Conservation (phyloP, 2,113 vertebrate species). For the Phoxinus phoxinus region DNA sequence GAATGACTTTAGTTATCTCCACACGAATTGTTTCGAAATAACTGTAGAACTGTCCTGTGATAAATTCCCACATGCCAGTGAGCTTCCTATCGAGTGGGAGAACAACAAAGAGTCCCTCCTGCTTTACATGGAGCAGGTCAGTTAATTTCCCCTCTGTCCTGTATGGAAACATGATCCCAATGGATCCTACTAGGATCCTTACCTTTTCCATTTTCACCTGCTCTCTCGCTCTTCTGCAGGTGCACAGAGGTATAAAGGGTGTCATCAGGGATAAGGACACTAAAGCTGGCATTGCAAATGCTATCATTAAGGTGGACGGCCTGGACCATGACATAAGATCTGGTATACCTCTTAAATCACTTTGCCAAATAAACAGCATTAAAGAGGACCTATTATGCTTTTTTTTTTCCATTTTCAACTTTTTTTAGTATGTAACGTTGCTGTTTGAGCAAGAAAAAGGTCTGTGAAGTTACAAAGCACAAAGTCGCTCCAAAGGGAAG, state of each 20-base stretch:
- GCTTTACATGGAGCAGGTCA: conserved; percentile 95
- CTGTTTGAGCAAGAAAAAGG: no score
- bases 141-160: neutral
- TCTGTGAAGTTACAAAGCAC: no score
- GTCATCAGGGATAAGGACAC: conserved; percentile 86
- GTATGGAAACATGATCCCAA: neutral
- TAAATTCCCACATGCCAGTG: conserved; percentile 89
- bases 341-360: conserved; percentile 67
- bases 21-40: conserved; percentile 95
- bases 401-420: no score
- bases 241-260: conserved; percentile 91
- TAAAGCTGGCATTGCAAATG: conserved; percentile 83
- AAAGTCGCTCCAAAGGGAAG: no score
- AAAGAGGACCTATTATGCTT: neutral
- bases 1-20: conserved; percentile 93
- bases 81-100: conserved; percentile 91
- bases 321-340: conserved; percentile 89
- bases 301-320: conserved; percentile 86
- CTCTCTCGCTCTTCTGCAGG: conserved; percentile 68
- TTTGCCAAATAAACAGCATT: neutral
- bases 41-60: conserved; percentile 96
- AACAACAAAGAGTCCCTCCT: conserved; percentile 94
- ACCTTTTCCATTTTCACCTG: neutral
- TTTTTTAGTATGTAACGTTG: no score
- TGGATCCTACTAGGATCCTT: neutral